phyloP scores from a whole-genome alignment of 2,888 invertebrate species.

The Eristalis arbustorum region DNA sequence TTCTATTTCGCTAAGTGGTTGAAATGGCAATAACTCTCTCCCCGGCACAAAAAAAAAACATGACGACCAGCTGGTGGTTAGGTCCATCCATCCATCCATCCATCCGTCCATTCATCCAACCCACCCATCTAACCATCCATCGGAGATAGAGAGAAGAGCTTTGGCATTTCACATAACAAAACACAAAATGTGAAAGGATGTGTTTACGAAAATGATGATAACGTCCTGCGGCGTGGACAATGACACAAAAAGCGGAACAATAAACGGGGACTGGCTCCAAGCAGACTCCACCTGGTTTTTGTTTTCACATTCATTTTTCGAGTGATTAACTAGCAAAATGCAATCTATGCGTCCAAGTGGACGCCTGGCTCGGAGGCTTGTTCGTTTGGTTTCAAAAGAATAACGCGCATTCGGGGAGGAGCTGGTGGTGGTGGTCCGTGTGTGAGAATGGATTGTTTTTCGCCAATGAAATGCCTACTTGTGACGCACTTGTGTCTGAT shows the following conservation, averaged over 20 bases:
- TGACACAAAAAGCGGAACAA: not conserved
- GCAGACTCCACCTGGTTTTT: not conserved
- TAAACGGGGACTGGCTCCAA: not conserved
- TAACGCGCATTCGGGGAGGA: not conserved
- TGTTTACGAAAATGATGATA: not conserved
- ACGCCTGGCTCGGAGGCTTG: not conserved
- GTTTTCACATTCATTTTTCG: not conserved
- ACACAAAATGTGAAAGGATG: not conserved
- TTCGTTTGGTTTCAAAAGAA: not conserved
- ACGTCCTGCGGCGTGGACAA: not conserved
- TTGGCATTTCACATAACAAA: not conserved
- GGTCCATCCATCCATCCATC: not conserved
- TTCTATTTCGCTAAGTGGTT: constrained; percentile 24
- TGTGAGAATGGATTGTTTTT: not conserved
- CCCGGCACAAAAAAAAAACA: constrained; percentile 16
- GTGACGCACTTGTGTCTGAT: not conserved
- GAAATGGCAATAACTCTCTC: constrained; percentile 39
- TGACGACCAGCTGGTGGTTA: not conserved
- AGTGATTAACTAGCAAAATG: not conserved
- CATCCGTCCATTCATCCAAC: not conserved
- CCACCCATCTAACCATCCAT: not conserved
- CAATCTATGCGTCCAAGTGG: not conserved
- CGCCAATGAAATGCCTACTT: not conserved
- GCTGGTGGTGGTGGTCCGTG: not conserved
- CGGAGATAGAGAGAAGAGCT: not conserved